Conservation (phyloP, 2,888 invertebrate species). For the Lysandra coridon region DNA sequence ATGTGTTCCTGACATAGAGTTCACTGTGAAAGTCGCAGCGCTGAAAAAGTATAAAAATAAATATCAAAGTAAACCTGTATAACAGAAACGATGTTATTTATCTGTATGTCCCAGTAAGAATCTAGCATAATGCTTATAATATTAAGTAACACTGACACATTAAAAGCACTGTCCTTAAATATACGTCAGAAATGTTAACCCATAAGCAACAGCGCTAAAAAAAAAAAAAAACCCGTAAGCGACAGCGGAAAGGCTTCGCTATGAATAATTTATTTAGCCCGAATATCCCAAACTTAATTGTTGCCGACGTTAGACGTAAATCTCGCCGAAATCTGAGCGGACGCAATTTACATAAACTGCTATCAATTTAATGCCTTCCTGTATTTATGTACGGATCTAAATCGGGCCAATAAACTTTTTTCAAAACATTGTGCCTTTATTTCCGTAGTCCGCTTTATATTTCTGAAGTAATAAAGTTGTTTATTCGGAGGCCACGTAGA, state of each 20-base stretch:
- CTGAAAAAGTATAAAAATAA: no score
- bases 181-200: background rate
- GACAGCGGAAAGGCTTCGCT: constrained; percentile 46
- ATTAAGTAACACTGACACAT: no score
- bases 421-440: constrained; percentile 23
- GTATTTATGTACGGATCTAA: constrained; percentile 42
- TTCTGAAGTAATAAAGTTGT: background rate
- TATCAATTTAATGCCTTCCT: constrained; percentile 63
- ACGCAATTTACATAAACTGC: constrained; percentile 74
- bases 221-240: constrained; percentile 1
- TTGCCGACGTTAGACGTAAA: constrained; percentile 71
- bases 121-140: no score
- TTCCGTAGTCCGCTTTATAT: background rate
- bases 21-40: no score
- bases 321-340: constrained; percentile 70
- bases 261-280: constrained; percentile 67
- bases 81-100: no score
- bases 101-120: no score
- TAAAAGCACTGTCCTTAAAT: no score
- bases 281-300: constrained; percentile 73
- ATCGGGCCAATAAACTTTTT: constrained; percentile 22
- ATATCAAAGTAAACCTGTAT: no score
- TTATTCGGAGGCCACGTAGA: background rate
- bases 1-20: no score
- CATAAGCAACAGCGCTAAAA: background rate